phyloP scores from a whole-genome alignment of 2,888 invertebrate species.

The Alentia gelatinosa region DNA sequence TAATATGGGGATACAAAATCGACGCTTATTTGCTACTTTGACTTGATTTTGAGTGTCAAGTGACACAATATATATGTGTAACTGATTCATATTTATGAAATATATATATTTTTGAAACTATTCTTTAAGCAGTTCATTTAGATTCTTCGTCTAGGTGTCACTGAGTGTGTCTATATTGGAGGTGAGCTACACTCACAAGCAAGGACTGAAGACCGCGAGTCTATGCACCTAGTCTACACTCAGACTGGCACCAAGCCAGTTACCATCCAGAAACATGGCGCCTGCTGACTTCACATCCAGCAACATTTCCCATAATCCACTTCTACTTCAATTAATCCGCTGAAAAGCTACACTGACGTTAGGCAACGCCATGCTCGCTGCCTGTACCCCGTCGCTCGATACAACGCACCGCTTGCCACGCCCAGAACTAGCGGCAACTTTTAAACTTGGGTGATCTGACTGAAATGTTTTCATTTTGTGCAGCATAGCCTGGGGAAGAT shows the following conservation, averaged over 20 bases:
- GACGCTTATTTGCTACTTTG: too few species aligned
- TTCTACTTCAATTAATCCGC: conserved; percentile 22
- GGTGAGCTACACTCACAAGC: too few species aligned
- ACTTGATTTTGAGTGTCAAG: too few species aligned
- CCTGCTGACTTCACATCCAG: background rate
- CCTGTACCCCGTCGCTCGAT: background rate
- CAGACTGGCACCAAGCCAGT: background rate
- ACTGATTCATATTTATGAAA: too few species aligned
- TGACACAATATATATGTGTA: too few species aligned
- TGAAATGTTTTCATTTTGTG: conserved; percentile 1
- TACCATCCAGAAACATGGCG: background rate
- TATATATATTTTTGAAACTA: too few species aligned
- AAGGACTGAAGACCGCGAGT: too few species aligned
- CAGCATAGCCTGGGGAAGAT: conserved; percentile 1
- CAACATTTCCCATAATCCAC: background rate
- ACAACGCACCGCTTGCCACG: background rate
- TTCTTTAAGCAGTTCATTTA: too few species aligned
- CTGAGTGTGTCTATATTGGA: background rate
- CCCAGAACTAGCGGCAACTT: background rate
- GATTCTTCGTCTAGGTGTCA: too few species aligned
- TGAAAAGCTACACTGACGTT: conserved; percentile 30
- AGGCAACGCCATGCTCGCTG: background rate
- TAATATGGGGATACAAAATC: too few species aligned
- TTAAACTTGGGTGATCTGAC: background rate
- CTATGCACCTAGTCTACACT: background rate